Evolutionary conservation across 2,888 invertebrate species (phyloP), one percentile per base, ranked within the genome.

Genomic region (Hemithea aestivaria): DNA sequence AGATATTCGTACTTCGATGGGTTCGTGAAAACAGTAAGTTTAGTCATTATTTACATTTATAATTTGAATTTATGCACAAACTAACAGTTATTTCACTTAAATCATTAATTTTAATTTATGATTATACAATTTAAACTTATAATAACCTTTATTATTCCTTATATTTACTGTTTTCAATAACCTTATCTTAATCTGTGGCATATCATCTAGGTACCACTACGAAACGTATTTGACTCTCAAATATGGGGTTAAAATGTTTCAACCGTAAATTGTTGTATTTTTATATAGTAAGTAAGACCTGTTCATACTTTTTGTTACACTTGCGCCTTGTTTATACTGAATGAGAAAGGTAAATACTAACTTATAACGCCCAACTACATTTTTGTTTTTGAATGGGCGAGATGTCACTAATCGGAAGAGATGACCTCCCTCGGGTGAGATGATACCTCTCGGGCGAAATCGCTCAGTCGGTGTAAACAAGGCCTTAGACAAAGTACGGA

Each of bases 211-310:
- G 68, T 66, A 69, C 69, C 73, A 70, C 67, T 58, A 45, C 35
- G 62, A 55, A 62, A 56, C 55, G 61, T 54, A 53, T 62, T 66
- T 67, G 64, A 58, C 56, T 53, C 43, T 11, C 10, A 29, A 43
- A 53, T 45, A 42, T 46, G 51, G 39, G 48, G 66, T 66, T 66
- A 62, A 64, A 56, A 56, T 47, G 56, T 53, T 66, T 59, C 52
- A 50, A 42, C 62, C 52, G 60, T 67, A 58, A 63, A 77, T 83
- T 83, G 81, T 84, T 81, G 79, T 84, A 84, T 80, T 81, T 81
- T 83, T 81, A 77, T 77, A 73, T 80, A 84, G 82, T 77, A 52
- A 56, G 63, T 78, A 79, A 83, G 80, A 66, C 32, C 63, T 73
- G 70, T 80, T 79, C 66, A 66, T 70, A 67, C 62, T 62, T 63